These are phyloP conservation scores for Camelus dromedarius DNA, from an alignment of 2,113 vertebrate genomes.

Conservation along the genomic window DNA sequence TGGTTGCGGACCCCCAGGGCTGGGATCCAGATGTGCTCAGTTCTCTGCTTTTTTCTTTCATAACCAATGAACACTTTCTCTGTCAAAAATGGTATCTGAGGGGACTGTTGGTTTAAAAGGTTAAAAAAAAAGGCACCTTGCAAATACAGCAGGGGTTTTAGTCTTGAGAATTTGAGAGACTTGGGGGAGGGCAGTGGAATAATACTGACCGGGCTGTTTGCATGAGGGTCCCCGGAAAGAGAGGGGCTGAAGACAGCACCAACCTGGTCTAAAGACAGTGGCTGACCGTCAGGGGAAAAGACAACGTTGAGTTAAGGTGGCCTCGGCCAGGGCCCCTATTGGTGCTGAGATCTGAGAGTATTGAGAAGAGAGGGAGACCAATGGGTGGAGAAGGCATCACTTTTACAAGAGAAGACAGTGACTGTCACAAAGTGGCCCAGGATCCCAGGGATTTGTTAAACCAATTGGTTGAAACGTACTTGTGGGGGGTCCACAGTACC, in stretches of 20 bases:
- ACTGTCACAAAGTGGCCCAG: not conserved
- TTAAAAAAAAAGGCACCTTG: not conserved
- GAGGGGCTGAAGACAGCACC: not conserved
- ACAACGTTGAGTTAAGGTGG: not conserved
- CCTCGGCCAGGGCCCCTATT: not conserved
- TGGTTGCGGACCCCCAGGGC: not conserved
- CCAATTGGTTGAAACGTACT: not conserved
- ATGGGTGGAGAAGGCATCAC: not conserved
- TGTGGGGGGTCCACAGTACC: not conserved
- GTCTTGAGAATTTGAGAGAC: not conserved
- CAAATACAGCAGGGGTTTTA: not conserved
- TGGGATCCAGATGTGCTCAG: not conserved
- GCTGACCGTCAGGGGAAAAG: not conserved
- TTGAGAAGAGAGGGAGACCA: not conserved
- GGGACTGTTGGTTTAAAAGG: not conserved
- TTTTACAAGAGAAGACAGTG: not conserved
- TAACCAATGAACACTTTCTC: not conserved
- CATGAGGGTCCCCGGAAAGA: not conserved
- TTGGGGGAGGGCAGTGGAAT: not conserved
- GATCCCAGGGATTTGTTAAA: not conserved
- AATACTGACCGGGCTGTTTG: not conserved
- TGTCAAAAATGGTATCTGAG: not conserved
- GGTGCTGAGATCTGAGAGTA: not conserved
- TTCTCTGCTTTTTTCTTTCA: not conserved
- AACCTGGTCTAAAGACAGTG: not conserved